These are phyloP conservation scores for Selene dorsalis DNA, from an alignment of 2,797 vertebrate genomes.

Conservation along the genomic window DNA sequence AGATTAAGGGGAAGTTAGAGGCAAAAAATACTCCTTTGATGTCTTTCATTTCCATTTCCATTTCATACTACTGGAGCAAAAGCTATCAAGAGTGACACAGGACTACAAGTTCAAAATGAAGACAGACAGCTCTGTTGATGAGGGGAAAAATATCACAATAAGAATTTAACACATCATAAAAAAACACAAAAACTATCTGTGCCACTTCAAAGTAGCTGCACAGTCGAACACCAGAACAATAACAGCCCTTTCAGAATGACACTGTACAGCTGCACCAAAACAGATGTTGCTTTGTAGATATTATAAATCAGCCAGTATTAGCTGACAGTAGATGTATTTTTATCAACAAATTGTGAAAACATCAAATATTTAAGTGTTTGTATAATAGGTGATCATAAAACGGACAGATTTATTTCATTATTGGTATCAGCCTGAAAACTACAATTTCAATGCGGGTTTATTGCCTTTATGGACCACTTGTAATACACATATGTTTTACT, in stretches of 20 bases:
- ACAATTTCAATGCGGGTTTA: not conserved
- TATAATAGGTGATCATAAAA: not conserved
- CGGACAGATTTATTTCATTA: not conserved
- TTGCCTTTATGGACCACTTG: not conserved
- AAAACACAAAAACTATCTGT: not conserved
- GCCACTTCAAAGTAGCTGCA: not conserved
- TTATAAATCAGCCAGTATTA: not conserved
- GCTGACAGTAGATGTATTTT: not conserved
- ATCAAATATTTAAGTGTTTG: not conserved
- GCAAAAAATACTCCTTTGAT: constrained; percentile 18
- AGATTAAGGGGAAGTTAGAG: constrained; percentile 4
- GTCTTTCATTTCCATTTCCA: constrained; percentile 45
- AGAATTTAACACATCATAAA: not conserved
- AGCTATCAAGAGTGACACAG: constrained; percentile 12
- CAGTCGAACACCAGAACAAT: not conserved
- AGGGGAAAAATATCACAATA: not conserved
- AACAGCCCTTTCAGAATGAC: not conserved
- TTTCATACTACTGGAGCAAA: constrained; percentile 20
- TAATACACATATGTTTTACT: not conserved
- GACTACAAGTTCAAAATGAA: constrained; percentile 11
- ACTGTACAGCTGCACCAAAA: not conserved
- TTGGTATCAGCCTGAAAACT: not conserved
- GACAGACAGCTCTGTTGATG: constrained; percentile 14
- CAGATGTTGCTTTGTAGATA: not conserved
- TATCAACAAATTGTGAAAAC: not conserved